Base-by-base conservation (phyloP, 2,113 vertebrate species). In the Paramisgurnus dabryanus region DNA sequence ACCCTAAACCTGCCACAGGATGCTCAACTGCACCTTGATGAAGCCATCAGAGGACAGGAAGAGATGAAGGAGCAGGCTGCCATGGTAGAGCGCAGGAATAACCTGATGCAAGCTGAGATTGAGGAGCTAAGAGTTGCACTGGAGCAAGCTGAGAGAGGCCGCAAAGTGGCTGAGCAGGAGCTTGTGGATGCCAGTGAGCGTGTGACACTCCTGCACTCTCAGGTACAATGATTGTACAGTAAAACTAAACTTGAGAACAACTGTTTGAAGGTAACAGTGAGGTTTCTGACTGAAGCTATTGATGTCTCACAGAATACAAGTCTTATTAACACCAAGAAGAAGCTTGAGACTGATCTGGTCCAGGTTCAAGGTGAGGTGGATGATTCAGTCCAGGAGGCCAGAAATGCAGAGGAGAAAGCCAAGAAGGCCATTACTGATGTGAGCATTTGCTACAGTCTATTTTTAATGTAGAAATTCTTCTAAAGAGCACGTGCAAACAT, bases 351-450 rank as follows among this genome's bases (percentile, higher is more conserved):
- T 34, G 27, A 34, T 34, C 27, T 34, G 3, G 27, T 34, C 27
- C 27, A 34, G 27, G 27, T 34, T 34, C 27, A 34, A 34, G 27
- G 27, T 34, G 27, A 34, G 27, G 27, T 34, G 27, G 27, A 34
- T 34, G 27, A 34, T 34, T 2, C 27, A 3, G 27, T 34, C 3
- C 27, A 34, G 27, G 27, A 34, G 27, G 27, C 27, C 27, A 34
- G 27, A 34, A 34, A 34, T 34, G 27, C 27, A 34, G 27, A 34
- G 27, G 27, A 34, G 27, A 34, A 34, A 89, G 95, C 96, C 1
- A 98, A 97, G 88, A 97, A 97, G 85, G 96, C 96, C 8, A 96
- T 98, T 85, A 96, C 94, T 0, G 96, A 98, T 10, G 95, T 97
- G 50, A 53, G 50, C 0, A 39, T 53, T 43, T 50, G 45, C 4